Evolutionary conservation across 2,797 vertebrate genomes (phyloP), one percentile per base, ranked within the genome.

Genomic region (Gastrophryne carolinensis): DNA sequence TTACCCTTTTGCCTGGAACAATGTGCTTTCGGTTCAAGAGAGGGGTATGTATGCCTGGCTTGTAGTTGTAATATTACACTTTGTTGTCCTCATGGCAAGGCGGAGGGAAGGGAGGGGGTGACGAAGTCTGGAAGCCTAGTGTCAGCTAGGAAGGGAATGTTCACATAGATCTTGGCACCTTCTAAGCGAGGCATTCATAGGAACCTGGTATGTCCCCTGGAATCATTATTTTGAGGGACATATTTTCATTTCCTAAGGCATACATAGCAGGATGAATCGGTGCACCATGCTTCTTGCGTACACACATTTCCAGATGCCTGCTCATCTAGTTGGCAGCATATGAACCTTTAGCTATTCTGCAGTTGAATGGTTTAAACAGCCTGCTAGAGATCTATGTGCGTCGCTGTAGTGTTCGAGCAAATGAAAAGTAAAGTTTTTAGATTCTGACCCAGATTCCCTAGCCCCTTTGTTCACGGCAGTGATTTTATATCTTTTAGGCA

Each of bases 361-460:
- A 67, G 68, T 60, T 81, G 19, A 63, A 39, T 79, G 56, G 72
- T 73, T 82, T 44, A 79, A 53, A 9, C 72, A 37, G 17, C 27
- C 79, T 75, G 3, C 68, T 41, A 81, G 52, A 81, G 64, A 79
- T 81, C 17, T 30, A 74, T 27, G 73, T 67, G 53, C 68, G 69
- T 83, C 21, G 32, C 27, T 79, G 67, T 50, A 76, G 52, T 73
- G 24, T 49, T 79, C 67, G 21, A 39, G 29, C 80, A 78, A 41
- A 79, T 35, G 17, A 72, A 81, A 77, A 27, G 79, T 34, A 72
- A 81, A 71, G 77, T 82, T 86, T 77, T 83, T 68, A 60, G 47
- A 72, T 64, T 73, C 24, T 68, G 56, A 79, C 61, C 72, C 63
- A 79, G 37, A n/a, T n/a, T n/a, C n/a, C n/a, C n/a, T n/a, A n/a